Evolutionary conservation across 2,888 invertebrate species (phyloP), one percentile per base, ranked within the genome.

Genomic region (Ametastegia equiseti): DNA sequence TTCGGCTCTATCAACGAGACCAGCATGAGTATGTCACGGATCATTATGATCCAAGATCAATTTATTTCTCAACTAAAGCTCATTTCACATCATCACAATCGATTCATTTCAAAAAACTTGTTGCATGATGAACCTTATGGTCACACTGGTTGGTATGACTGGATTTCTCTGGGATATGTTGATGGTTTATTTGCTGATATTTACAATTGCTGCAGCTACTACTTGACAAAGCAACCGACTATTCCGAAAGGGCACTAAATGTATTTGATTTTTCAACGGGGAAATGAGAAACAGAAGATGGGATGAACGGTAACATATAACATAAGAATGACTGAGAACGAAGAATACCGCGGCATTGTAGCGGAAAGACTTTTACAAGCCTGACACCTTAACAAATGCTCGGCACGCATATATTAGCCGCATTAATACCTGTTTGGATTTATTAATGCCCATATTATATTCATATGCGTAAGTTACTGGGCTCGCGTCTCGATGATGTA

Each of bases 371-470:
- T 88, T 89, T 89, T 86, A 88, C 87, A 86, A 88, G 86, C 86
- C 87, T 85, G 88, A 87, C 87, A 86, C 85, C 83, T n/a, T 88
- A 90, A 90, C 90, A 90, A 89, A 90, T 90, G 88, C 87, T 83
- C 84, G 84, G 83, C 86, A 85, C 86, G 89, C 89, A 89, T 89
- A 88, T 89, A 90, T 90, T 90, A 91, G 89, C 88, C 88, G 89
- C 88, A 89, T 90, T 90, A 90, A 90, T 90, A 90, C 87, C 86
- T 86, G 88, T 86, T 89, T 88, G 88, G 87, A 90, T 90, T 90
- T 90, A 90, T 91, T 90, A 90, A 90, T 90, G 89, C 86, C 88
- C 89, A 88, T 89, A 90, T 90, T 88, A 91, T 89, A 90, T 90
- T 89, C 88, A 86, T 89, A 85, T 86, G 85, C 85, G 86, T 83